Evolutionary conservation across 1,140 invertebrate species (phyloP).

Genomic region (Babylonia areolata): DNA sequence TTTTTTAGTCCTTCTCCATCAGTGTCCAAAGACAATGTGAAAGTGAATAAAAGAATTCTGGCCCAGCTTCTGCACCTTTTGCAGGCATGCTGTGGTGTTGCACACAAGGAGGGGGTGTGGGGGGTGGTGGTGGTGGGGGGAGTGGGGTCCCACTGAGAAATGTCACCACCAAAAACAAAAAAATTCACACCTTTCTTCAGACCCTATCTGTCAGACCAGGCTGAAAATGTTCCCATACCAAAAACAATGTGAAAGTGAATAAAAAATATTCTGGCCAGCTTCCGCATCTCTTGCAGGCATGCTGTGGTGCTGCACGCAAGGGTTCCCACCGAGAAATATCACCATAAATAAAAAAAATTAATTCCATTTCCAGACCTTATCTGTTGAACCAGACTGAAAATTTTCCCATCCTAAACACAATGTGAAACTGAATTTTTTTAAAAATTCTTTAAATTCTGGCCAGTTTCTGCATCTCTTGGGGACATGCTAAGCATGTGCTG

Average conservation of each 20-base stretch:
- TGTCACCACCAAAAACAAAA: no score
- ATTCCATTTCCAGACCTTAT: not conserved
- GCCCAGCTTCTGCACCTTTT: not conserved
- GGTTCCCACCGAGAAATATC: no score
- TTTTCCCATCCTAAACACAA: not conserved
- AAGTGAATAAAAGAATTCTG: not conserved
- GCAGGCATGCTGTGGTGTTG: no score
- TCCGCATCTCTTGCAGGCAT: not conserved
- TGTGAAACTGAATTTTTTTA: not conserved
- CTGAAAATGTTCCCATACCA: no score
- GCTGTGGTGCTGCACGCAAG: no score
- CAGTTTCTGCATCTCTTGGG: not conserved
- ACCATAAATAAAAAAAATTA: no score
- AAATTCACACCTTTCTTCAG: not conserved
- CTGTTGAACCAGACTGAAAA: no score
- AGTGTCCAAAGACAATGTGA: not conserved
- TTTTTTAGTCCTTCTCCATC: not conserved
- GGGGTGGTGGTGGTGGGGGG: no score
- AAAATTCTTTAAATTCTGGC: not conserved
- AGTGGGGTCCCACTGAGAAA: no score
- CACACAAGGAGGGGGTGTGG: no score
- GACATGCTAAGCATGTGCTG: no score
- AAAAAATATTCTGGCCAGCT: not conserved
- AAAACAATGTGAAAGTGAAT: not conserved
- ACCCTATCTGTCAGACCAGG: no score